phyloP scores from a whole-genome alignment of 2,113 vertebrate genomes.

The Thunnus thynnus region DNA sequence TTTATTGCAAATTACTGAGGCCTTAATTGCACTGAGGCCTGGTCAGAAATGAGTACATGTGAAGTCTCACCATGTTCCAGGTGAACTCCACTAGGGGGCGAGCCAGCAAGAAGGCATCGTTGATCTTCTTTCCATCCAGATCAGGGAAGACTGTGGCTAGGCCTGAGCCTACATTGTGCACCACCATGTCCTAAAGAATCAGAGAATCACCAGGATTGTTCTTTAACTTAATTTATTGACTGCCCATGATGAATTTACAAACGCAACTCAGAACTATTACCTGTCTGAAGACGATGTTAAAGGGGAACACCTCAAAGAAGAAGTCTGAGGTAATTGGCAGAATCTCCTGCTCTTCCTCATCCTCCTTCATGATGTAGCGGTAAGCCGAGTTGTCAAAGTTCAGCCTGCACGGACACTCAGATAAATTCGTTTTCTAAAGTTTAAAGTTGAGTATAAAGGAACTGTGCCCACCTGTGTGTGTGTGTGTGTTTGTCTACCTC shows the following conservation, averaged over 20 bases:
- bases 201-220: background rate
- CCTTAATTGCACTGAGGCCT: background rate
- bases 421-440: background rate
- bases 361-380: slow-evolving; percentile 86
- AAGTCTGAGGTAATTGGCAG: slow-evolving; percentile 86
- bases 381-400: slow-evolving; percentile 88
- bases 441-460: background rate
- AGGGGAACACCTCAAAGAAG: slow-evolving; percentile 87
- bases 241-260: background rate
- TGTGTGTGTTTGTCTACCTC: slow-evolving; percentile 70
- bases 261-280: slow-evolving; percentile 46
- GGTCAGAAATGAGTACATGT: background rate
- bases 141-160: slow-evolving; percentile 85
- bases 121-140: slow-evolving; percentile 86
- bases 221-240: background rate
- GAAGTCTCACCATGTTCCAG: slow-evolving; percentile 82
- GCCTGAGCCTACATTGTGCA: slow-evolving; percentile 85
- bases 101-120: slow-evolving; percentile 83
- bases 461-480: background rate
- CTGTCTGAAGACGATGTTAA: slow-evolving; percentile 87
- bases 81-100: slow-evolving; percentile 86
- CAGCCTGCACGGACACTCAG: slow-evolving; percentile 66
- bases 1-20: background rate
- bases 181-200: slow-evolving; percentile 82
- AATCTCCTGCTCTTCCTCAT: slow-evolving; percentile 85